Percentiles rank a stretch among this genome's conserved stretches.
These are phyloP conservation scores for Digitonthophagus gazella DNA, from an alignment of 2,888 invertebrate species.

Conservation along the genomic window DNA sequence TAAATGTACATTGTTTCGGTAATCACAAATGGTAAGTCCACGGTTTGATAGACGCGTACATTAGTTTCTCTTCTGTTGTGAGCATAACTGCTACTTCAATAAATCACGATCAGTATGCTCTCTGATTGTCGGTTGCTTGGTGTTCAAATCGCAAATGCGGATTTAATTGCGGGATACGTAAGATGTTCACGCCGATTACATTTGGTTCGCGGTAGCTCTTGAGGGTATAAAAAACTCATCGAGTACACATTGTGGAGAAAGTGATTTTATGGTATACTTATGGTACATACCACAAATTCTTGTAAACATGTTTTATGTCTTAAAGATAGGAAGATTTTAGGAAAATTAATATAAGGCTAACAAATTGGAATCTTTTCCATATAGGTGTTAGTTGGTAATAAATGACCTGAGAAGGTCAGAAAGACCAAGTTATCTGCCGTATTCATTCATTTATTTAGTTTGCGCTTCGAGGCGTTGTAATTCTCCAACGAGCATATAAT, in stretches of 20 bases:
- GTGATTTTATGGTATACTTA: not conserved
- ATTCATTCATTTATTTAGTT: not conserved
- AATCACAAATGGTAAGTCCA: not conserved
- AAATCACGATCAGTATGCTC: not conserved
- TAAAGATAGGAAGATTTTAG: too few relatives aligned
- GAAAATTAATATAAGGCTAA: not conserved
- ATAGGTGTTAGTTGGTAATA: not conserved
- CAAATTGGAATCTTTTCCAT: not conserved
- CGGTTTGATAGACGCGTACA: not conserved
- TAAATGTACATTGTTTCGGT: not conserved
- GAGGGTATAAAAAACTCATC: not conserved
- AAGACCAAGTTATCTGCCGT: not conserved
- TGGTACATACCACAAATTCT: too few relatives aligned
- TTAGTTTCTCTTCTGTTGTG: not conserved
- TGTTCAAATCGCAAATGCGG: not conserved
- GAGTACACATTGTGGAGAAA: not conserved
- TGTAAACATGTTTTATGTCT: too few relatives aligned
- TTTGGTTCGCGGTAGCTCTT: not conserved
- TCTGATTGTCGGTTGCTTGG: not conserved
- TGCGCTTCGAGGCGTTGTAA: not conserved
- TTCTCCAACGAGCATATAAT: not conserved
- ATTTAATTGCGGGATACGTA: not conserved
- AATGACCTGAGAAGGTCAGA: not conserved
- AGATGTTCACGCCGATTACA: not conserved
- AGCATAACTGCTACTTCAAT: too few relatives aligned